Evolutionary conservation across 1,140 invertebrate genomes (phyloP).

Genomic region (Plutomurus gul): DNA sequence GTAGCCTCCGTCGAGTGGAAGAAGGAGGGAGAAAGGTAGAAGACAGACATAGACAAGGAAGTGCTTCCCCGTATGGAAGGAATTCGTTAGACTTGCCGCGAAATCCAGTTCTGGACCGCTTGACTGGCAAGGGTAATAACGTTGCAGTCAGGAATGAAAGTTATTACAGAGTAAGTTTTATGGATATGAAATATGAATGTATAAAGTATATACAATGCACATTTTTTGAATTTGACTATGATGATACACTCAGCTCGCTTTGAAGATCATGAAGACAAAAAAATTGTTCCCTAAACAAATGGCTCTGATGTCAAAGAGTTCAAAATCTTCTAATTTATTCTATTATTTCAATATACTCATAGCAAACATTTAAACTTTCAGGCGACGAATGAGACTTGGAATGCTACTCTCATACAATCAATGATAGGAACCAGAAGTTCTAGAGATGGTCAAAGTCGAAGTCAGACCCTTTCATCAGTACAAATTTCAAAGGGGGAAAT

Average conservation of each 20-base stretch:
- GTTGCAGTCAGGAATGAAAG: constrained; percentile 74
- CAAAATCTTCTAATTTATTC: too few species aligned
- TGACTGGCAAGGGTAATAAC: constrained; percentile 68
- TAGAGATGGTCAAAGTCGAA: not conserved
- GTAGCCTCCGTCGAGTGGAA: constrained; percentile 1
- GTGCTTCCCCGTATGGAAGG: not conserved
- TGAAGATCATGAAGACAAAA: constrained; percentile 14
- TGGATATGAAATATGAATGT: not conserved
- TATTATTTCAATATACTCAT: too few species aligned
- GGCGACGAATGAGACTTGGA: constrained; percentile 67
- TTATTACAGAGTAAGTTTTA: constrained; percentile 68
- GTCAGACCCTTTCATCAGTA: constrained; percentile 56
- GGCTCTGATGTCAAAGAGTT: not conserved
- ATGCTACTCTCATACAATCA: constrained; percentile 58
- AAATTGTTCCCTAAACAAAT: constrained; percentile 14
- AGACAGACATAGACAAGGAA: constrained; percentile 21
- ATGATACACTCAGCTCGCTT: constrained; percentile 25
- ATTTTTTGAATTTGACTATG: not conserved
- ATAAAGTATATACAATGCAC: not conserved
- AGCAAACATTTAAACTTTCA: too few species aligned
- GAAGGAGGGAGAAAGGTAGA: constrained; percentile 40
- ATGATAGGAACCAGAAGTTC: constrained; percentile 55
- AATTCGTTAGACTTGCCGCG: constrained; percentile 46
- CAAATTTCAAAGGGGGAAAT: constrained; percentile 64
- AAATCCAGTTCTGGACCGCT: constrained; percentile 81